Percentiles rank a stretch among this genome's conserved stretches.
phyloP scores from a whole-genome alignment of 1,140 invertebrate genomes.

The Papilio aristodemus region DNA sequence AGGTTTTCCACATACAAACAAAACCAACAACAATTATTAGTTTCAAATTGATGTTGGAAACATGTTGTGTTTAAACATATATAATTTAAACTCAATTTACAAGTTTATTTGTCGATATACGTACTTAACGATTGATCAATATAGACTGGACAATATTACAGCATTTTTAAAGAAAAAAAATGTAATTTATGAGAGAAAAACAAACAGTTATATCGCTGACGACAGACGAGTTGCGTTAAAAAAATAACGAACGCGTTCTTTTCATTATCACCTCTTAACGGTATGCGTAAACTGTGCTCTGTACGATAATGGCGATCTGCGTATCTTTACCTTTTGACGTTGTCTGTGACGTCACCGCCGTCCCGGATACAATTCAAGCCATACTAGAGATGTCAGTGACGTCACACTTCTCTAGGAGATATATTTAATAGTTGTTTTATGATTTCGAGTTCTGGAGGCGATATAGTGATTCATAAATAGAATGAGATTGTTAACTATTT shows the following conservation, averaged over 20 bases:
- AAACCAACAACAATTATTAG: neutral
- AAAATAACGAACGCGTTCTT: neutral
- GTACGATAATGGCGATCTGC: slow-evolving; percentile 16
- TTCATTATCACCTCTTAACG: slow-evolving; percentile 8
- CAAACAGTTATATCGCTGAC: neutral
- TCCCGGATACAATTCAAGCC: slow-evolving; percentile 44
- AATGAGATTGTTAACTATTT: neutral
- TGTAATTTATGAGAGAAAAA: too few species aligned
- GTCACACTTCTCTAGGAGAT: slow-evolving; percentile 5
- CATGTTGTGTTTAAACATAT: slow-evolving; percentile 3
- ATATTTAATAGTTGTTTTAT: slow-evolving; percentile 13
- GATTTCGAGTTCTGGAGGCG: neutral
- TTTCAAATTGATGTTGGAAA: neutral
- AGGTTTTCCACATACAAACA: neutral
- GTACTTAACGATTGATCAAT: too few species aligned
- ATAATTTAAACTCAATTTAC: too few species aligned
- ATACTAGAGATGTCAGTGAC: slow-evolving; percentile 38
- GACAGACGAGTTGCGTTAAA: neutral
- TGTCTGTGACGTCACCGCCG: slow-evolving; percentile 45
- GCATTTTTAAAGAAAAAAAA: too few species aligned
- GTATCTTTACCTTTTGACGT: slow-evolving; percentile 11
- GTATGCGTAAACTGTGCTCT: slow-evolving; percentile 21
- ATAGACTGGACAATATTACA: too few species aligned
- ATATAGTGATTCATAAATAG: neutral
- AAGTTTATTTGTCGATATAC: too few species aligned